Evolutionary conservation across 2,113 vertebrate genomes (phyloP).

Genomic region (Semnopithecus entellus): DNA sequence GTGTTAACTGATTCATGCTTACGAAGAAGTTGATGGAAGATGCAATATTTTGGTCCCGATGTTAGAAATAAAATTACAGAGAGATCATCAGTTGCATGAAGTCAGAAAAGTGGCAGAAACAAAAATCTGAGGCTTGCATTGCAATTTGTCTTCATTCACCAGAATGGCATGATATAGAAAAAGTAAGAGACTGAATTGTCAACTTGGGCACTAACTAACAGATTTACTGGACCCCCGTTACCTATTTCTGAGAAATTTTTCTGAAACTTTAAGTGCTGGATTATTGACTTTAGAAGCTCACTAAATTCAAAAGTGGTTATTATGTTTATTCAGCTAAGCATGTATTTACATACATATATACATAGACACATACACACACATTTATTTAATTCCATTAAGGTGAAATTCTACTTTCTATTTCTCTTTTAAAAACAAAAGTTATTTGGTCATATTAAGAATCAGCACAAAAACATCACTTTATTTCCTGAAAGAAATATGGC

Average conservation of each 20-base stretch:
- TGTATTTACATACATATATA: no score
- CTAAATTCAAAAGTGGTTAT: constrained; percentile 1
- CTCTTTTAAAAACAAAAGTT: constrained; percentile 10
- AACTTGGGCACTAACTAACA: background rate
- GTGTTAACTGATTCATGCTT: constrained; percentile 54
- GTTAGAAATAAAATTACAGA: constrained; percentile 48
- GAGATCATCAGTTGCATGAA: background rate
- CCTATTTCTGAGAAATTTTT: background rate
- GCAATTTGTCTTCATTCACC: background rate
- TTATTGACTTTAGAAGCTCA: background rate
- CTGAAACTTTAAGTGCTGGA: background rate
- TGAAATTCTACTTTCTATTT: background rate
- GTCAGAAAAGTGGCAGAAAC: constrained; percentile 12
- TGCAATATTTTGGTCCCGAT: background rate
- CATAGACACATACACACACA: background rate
- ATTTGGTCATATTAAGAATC: background rate
- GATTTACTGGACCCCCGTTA: background rate
- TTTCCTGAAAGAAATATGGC: background rate
- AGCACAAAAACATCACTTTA: background rate
- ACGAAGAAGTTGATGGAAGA: constrained; percentile 14
- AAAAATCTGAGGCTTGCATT: background rate
- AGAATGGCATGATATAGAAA: background rate
- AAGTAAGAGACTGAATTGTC: background rate
- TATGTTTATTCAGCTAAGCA: background rate
- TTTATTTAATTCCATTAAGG: background rate